These are phyloP conservation scores for Ptychobarbus kaznakovi DNA, from an alignment of 2,797 vertebrate species.

Conservation along the genomic window DNA sequence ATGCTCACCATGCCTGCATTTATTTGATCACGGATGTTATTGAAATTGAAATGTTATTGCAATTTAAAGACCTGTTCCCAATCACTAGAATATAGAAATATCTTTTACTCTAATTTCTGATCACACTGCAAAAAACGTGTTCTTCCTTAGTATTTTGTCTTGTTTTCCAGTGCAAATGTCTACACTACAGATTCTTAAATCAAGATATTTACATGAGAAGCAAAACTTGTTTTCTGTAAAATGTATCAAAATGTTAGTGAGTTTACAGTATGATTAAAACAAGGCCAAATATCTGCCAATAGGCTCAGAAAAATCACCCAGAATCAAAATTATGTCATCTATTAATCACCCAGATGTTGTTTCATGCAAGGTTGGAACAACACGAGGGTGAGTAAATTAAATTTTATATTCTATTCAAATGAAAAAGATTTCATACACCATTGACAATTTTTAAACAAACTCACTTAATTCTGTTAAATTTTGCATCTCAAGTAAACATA, in stretches of 20 bases:
- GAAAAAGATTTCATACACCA: background rate
- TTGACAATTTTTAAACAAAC: background rate
- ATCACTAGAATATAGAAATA: no score
- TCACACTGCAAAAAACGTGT: no score
- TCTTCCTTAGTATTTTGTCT: no score
- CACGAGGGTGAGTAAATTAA: background rate
- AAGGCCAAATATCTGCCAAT: background rate
- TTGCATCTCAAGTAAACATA: background rate
- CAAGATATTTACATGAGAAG: background rate
- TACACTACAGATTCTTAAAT: no score
- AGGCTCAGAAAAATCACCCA: background rate
- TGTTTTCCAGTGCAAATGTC: no score
- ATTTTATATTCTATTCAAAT: background rate
- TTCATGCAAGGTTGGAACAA: no score
- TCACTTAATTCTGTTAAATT: background rate
- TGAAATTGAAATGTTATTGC: no score
- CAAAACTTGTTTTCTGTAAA: background rate
- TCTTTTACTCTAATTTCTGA: no score
- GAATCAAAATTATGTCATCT: background rate
- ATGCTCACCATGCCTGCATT: no score
- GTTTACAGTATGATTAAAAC: background rate
- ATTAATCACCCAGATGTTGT: no score
- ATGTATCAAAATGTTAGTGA: background rate
- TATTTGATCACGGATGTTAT: no score
- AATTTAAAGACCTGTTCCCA: no score